phyloP scores from a whole-genome alignment of 2,888 invertebrate genomes.

The Drosophila emarginata region DNA sequence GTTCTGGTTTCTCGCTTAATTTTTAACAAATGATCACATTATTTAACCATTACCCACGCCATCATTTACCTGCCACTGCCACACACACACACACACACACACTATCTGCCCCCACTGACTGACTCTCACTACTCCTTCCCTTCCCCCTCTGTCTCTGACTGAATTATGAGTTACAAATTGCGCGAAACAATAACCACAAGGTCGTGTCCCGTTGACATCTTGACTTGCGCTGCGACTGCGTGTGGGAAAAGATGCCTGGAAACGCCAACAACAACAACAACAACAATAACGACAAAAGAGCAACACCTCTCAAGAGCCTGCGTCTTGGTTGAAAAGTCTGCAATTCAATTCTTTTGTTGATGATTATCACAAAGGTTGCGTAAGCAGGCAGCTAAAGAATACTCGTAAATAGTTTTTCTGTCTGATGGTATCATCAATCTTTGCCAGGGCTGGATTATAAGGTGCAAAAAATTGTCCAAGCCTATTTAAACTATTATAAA shows the following conservation, averaged over 20 bases:
- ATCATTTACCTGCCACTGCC: conserved; percentile 32
- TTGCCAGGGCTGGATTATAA: neutral
- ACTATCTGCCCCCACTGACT: too few relatives aligned
- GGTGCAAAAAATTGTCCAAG: neutral
- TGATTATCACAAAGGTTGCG: conserved; percentile 37
- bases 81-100: too few relatives aligned
- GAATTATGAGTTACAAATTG: conserved; percentile 71
- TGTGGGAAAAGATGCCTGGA: conserved; percentile 54
- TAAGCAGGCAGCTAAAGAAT: conserved; percentile 28
- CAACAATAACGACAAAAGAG: neutral
- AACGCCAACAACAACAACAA: neutral
- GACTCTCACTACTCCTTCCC: too few relatives aligned
- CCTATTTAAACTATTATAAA: too few relatives aligned
- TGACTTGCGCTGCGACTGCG: conserved; percentile 21
- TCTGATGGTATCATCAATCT: neutral
- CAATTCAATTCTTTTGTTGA: conserved; percentile 30
- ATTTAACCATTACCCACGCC: conserved; percentile 46
- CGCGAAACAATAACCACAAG: conserved; percentile 63
- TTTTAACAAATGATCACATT: conserved; percentile 66
- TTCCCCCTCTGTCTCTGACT: conserved; percentile 15
- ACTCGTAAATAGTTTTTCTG: conserved; percentile 1
- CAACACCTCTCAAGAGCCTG: neutral
- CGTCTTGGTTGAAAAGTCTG: neutral
- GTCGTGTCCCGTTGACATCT: conserved; percentile 53
- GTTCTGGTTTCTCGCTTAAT: conserved; percentile 35